A percentile compares a stretch with the other conserved stretches of the same genome.
Evolutionary conservation across 2,888 invertebrate species (phyloP).

Genomic region (Fragum sueziense): DNA sequence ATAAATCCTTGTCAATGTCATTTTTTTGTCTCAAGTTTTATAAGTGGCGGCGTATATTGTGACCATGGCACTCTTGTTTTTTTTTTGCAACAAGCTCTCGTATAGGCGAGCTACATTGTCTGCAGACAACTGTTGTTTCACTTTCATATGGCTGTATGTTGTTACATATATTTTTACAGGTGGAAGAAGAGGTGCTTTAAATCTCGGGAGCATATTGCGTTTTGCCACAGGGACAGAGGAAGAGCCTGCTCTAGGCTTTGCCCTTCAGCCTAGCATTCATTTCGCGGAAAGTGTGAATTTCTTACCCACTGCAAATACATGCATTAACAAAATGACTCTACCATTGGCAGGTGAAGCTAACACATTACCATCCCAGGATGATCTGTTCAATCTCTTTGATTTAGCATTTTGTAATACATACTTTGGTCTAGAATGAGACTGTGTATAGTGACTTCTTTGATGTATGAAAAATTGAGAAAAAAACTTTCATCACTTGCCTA

Average conservation of each 20-base stretch:
- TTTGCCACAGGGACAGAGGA: conserved; percentile 28
- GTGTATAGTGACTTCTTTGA: no score
- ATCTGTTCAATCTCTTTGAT: conserved; percentile 35
- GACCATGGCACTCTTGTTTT: no score
- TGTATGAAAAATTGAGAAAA: no score
- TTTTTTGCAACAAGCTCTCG: no score
- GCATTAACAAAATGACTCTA: conserved; percentile 23
- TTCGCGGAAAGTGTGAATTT: conserved; percentile 17
- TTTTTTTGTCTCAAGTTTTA: no score
- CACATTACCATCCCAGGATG: conserved; percentile 3
- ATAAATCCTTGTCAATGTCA: no score
- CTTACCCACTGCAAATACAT: conserved; percentile 32
- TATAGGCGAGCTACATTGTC: not conserved
- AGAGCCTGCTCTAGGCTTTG: conserved; percentile 35
- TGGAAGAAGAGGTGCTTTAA: conserved; percentile 23
- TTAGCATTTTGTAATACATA: conserved; percentile 44
- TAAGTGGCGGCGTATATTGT: no score
- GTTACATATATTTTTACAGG: not conserved
- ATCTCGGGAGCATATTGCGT: conserved; percentile 9
- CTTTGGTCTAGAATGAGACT: conserved; percentile 32
- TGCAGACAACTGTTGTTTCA: not conserved
- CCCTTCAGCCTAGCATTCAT: conserved; percentile 19
- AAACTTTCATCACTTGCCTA: no score
- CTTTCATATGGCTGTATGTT: not conserved
- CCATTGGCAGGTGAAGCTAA: not conserved